Conservation (phyloP, 23 tunicate species). For the Phallusia fumigata region DNA sequence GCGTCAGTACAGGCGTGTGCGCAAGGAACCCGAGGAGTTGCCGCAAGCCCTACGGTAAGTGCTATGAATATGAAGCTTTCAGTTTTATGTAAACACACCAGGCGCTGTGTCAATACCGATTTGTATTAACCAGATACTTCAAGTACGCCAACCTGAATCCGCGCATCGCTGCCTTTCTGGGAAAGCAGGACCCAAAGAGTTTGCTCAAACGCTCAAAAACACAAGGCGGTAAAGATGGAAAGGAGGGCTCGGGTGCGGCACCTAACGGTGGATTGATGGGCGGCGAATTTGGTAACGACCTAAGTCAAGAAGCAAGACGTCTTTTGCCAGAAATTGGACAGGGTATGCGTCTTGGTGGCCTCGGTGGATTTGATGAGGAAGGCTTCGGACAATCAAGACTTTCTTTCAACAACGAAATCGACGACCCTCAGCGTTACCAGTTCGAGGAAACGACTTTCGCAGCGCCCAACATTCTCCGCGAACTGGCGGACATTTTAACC, state of each 20-base stretch:
- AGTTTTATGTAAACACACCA: not conserved
- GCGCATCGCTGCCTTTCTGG: slow-evolving; percentile 84
- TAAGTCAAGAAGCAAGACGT: slow-evolving; percentile 62
- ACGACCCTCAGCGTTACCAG: slow-evolving; percentile 84
- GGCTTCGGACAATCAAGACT: slow-evolving; percentile 48
- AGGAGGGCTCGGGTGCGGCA: slow-evolving; percentile 48
- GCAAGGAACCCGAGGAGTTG: slow-evolving; percentile 91
- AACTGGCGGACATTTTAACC: slow-evolving; percentile 64
- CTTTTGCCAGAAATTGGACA: slow-evolving; percentile 74
- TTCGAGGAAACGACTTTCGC: slow-evolving; percentile 93
- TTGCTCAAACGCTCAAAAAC: slow-evolving; percentile 55
- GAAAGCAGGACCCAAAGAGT: slow-evolving; percentile 85
- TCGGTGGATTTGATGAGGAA: slow-evolving; percentile 48
- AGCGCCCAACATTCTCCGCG: slow-evolving; percentile 86
- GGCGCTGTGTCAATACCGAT: too few relatives aligned
- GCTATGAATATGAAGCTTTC: not conserved
- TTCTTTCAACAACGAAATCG: slow-evolving; percentile 56
- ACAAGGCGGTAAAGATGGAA: slow-evolving; percentile 53
- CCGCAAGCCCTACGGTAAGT: slow-evolving; percentile 83
- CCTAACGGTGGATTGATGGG: slow-evolving; percentile 30
- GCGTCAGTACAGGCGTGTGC: slow-evolving; percentile 68
- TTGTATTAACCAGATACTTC: slow-evolving; percentile 60
- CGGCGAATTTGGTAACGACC: slow-evolving; percentile 61
- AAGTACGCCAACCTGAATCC: slow-evolving; percentile 94
- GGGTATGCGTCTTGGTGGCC: slow-evolving; percentile 16